Percentiles rank a stretch among this genome's conserved stretches.
phyloP scores from a whole-genome alignment of 1,140 invertebrate species.

The Homalodisca vitripennis region DNA sequence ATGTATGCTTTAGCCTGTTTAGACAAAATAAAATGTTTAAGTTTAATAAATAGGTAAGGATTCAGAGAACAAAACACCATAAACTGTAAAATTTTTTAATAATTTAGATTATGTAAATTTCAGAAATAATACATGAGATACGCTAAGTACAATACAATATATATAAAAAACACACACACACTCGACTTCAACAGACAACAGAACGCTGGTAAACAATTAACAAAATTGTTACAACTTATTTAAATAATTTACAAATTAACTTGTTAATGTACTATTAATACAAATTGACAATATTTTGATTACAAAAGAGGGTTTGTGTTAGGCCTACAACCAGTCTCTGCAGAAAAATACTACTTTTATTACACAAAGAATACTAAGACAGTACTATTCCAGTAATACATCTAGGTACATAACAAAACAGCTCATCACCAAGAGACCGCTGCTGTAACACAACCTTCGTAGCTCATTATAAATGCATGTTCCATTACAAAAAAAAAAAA shows the following conservation, averaged over 20 bases:
- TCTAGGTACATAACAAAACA: not conserved
- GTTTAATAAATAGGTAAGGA: no score
- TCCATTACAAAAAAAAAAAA: not conserved
- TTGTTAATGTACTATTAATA: constrained; percentile 21
- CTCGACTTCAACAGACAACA: constrained; percentile 6
- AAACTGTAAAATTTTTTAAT: constrained; percentile 29
- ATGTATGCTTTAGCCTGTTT: no score
- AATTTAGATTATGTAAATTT: constrained; percentile 29
- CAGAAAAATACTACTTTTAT: not conserved
- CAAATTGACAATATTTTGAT: constrained; percentile 30
- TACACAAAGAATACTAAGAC: not conserved
- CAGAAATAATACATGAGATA: constrained; percentile 29
- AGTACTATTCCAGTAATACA: not conserved
- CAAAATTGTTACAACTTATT: constrained; percentile 30
- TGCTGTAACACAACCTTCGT: no score
- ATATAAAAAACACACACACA: constrained; percentile 27
- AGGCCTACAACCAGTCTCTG: constrained; percentile 6
- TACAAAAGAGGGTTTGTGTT: constrained; percentile 16
- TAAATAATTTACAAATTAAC: constrained; percentile 28
- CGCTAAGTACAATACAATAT: constrained; percentile 31
- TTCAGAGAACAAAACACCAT: no score
- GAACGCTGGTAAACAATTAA: constrained; percentile 5
- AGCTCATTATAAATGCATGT: not conserved
- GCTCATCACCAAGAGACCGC: no score
- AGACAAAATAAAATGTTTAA: no score